Conservation (phyloP, 2,113 vertebrate genomes). For the Thunnus thynnus region DNA sequence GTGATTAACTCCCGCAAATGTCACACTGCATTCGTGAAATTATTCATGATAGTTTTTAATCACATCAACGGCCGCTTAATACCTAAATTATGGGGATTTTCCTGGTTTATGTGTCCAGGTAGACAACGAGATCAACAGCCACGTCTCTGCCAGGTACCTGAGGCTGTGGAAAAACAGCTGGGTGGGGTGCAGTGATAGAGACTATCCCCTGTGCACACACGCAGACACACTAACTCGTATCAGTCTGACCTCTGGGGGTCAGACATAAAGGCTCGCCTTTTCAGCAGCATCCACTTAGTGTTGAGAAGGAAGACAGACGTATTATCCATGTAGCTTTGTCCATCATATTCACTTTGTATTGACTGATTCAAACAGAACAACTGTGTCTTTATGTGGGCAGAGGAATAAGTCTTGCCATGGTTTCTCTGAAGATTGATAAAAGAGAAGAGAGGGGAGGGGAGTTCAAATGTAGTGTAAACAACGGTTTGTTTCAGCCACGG, state of each 20-base stretch:
- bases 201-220: conserved; percentile 1
- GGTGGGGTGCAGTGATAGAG: conserved; percentile 19
- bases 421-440: conserved; percentile 47
- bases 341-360: conserved; percentile 65
- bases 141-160: background rate
- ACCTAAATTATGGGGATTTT: conserved; percentile 25
- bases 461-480: background rate
- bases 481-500: background rate
- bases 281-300: conserved; percentile 79
- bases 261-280: conserved; percentile 75
- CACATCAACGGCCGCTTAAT: background rate
- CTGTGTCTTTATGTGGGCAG: conserved; percentile 64
- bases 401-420: conserved; percentile 28
- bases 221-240: conserved; percentile 9
- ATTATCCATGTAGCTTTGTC: conserved; percentile 64
- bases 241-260: conserved; percentile 72
- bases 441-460: background rate
- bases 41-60: conserved; percentile 12
- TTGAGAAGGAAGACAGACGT: conserved; percentile 58
- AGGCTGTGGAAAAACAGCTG: conserved; percentile 15
- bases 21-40: background rate
- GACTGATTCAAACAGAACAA: conserved; percentile 67
- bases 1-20: conserved; percentile 1
- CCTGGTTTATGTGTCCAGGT: background rate
- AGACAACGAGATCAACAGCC: background rate